These are phyloP conservation scores for Cavia aperea DNA, from an alignment of 2,113 vertebrate species.

Conservation along the genomic window DNA sequence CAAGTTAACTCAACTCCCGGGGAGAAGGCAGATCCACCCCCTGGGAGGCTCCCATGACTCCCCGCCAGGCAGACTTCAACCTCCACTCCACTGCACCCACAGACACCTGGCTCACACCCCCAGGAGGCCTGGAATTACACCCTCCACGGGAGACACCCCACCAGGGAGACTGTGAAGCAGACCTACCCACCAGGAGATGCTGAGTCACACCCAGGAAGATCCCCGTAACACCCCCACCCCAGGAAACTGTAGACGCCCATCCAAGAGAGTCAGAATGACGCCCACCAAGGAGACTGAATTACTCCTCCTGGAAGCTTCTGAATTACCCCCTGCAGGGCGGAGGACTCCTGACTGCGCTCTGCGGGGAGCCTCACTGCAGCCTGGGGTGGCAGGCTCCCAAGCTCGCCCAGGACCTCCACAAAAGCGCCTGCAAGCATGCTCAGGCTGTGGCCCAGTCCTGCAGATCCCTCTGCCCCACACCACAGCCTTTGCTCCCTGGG, in stretches of 20 bases:
- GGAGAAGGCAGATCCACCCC: background rate
- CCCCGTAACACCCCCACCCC: background rate
- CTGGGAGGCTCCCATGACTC: background rate
- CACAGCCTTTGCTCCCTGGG: background rate
- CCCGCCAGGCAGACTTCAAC: background rate
- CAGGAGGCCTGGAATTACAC: background rate
- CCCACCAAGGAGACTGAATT: background rate
- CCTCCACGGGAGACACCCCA: background rate
- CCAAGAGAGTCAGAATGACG: background rate
- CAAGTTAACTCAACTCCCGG: background rate
- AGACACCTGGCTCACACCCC: background rate
- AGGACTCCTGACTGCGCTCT: background rate
- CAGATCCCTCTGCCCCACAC: background rate
- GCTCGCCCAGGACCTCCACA: background rate
- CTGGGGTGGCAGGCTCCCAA: background rate
- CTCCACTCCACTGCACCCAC: background rate
- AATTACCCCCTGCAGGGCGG: background rate
- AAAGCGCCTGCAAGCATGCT: rapidly evolving
- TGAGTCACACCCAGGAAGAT: background rate
- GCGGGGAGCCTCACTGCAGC: background rate
- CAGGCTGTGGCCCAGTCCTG: background rate
- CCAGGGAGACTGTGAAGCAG: background rate
- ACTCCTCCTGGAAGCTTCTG: background rate
- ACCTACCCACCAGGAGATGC: background rate
- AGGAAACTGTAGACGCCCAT: background rate